A percentile compares a stretch with the other conserved stretches of the same genome.
These are phyloP conservation scores for Homalodisca vitripennis DNA, from an alignment of 1,140 invertebrate genomes.

Conservation along the genomic window DNA sequence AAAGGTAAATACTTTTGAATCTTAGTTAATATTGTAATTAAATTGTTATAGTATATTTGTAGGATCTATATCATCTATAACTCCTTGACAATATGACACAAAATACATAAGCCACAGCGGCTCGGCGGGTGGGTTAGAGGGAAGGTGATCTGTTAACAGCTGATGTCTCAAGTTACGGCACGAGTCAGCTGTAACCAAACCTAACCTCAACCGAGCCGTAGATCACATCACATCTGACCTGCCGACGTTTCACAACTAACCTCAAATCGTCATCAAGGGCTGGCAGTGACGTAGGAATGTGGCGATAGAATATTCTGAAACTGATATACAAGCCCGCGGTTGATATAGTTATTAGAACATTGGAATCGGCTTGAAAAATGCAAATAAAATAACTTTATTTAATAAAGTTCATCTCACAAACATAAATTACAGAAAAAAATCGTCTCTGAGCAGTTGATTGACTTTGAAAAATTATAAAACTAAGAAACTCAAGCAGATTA, in stretches of 20 bases:
- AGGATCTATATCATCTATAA: no score
- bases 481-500: no score
- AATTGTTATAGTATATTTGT: no score
- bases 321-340: not conserved
- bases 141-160: not conserved
- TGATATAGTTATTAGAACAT: not conserved
- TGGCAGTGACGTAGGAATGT: not conserved
- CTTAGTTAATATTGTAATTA: no score
- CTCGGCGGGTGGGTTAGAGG: not conserved
- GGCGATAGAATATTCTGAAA: not conserved
- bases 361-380: no score
- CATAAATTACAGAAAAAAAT: no score
- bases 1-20: no score
- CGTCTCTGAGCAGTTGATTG: no score
- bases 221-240: no score
- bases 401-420: no score
- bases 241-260: not conserved
- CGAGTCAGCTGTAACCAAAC: not conserved
- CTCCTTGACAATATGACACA: not conserved
- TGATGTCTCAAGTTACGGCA: not conserved
- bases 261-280: not conserved
- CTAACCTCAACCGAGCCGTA: not conserved
- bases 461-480: no score
- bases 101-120: not conserved
- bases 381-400: no score